Conservation (phyloP, 2,113 vertebrate genomes). For the Crotalus tigris region DNA sequence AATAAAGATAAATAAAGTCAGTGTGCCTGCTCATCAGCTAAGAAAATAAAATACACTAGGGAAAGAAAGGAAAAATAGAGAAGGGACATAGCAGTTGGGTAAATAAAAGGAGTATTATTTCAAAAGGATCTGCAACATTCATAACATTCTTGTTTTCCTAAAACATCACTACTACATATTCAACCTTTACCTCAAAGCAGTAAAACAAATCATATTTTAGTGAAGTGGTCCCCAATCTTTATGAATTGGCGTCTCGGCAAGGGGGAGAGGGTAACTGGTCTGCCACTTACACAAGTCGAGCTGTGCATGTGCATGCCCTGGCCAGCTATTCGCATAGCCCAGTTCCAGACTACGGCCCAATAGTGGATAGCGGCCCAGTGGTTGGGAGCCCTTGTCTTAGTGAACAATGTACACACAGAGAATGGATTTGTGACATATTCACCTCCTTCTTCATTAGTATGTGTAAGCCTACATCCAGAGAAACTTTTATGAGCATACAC, state of each 20-base stretch:
- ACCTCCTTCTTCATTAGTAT: not conserved
- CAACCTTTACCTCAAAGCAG: not conserved
- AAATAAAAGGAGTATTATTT: not conserved
- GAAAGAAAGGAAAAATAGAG: not conserved
- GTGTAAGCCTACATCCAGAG: not conserved
- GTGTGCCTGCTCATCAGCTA: not conserved
- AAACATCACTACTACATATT: not conserved
- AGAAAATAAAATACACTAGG: not conserved
- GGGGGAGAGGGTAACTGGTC: not conserved
- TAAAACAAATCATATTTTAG: not conserved
- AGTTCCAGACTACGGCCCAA: not conserved
- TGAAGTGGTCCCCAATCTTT: not conserved
- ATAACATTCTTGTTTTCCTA: not conserved
- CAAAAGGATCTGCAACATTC: not conserved
- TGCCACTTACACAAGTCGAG: not conserved
- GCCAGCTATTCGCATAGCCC: not conserved
- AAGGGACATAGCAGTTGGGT: not conserved
- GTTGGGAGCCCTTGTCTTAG: not conserved
- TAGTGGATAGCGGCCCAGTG: not conserved
- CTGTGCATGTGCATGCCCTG: not conserved
- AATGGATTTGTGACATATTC: not conserved
- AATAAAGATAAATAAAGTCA: conserved; percentile 13
- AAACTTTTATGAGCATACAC: not conserved
- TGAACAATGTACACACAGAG: not conserved
- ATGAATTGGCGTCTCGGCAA: not conserved